Conservation (phyloP, 2,113 vertebrate genomes). For the Melierax canorus region DNA sequence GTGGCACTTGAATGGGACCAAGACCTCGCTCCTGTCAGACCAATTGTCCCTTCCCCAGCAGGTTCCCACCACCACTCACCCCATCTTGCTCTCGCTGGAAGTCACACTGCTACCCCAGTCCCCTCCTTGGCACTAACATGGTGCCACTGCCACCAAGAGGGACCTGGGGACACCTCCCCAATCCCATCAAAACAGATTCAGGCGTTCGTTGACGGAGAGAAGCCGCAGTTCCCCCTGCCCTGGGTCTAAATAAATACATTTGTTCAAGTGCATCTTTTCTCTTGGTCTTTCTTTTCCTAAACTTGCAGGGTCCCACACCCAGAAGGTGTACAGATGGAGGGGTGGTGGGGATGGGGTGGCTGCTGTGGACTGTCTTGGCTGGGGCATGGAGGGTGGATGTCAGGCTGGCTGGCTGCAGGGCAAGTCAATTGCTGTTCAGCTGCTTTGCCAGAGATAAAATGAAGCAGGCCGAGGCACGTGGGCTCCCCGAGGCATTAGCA, state of each 20-base stretch:
- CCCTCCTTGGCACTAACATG: neutral
- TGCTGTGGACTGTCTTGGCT: neutral
- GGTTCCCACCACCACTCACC: neutral
- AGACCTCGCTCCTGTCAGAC: neutral
- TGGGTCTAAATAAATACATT: neutral
- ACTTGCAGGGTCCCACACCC: no score
- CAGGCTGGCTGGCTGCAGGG: no score
- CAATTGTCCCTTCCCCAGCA: neutral
- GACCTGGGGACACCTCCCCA: neutral
- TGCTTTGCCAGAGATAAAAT: neutral
- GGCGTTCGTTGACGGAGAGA: accelerated
- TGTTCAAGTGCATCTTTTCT: neutral
- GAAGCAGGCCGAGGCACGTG: accelerated
- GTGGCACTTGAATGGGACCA: neutral
- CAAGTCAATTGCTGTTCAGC: no score
- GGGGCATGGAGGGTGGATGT: neutral
- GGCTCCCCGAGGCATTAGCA: accelerated
- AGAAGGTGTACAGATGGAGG: accelerated
- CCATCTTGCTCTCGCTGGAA: neutral
- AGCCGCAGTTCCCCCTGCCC: neutral
- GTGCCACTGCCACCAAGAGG: neutral
- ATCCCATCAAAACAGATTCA: neutral
- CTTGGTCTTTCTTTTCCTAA: neutral
- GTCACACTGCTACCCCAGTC: neutral
- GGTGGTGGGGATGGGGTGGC: neutral